These are phyloP conservation scores for Pampusana beccarii DNA, from an alignment of 2,113 vertebrate species.

Conservation along the genomic window DNA sequence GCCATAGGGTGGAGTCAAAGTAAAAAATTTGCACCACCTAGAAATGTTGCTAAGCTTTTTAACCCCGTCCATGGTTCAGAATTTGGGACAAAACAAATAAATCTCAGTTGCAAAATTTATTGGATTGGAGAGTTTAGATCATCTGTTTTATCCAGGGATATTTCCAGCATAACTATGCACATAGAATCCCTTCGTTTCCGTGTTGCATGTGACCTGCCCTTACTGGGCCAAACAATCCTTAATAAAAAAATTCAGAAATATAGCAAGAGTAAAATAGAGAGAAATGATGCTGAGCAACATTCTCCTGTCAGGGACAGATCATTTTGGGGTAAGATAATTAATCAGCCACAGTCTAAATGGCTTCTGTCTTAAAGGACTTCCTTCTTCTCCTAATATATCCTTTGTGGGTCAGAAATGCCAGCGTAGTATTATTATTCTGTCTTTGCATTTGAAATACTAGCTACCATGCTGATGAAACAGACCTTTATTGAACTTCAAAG, in stretches of 20 bases:
- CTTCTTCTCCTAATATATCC: constrained; percentile 53
- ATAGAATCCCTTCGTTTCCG: not conserved
- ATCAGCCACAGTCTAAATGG: constrained; percentile 9
- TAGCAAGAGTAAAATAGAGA: not conserved
- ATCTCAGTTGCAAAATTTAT: not conserved
- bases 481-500: constrained; percentile 78
- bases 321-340: not conserved
- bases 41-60: not conserved
- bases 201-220: not conserved
- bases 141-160: not conserved
- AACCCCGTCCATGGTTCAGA: not conserved
- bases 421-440: constrained; percentile 60
- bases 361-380: constrained; percentile 58
- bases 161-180: not conserved
- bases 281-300: not conserved
- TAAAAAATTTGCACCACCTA: not conserved
- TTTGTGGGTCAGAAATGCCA: constrained; percentile 67
- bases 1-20: not conserved
- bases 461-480: constrained; percentile 56
- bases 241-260: not conserved
- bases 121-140: not conserved
- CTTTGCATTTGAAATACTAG: constrained; percentile 68
- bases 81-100: not conserved
- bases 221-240: not conserved
- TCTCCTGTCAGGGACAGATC: not conserved